phyloP scores from a whole-genome alignment of 2,113 vertebrate species.

The Circaetus cinerascens region DNA sequence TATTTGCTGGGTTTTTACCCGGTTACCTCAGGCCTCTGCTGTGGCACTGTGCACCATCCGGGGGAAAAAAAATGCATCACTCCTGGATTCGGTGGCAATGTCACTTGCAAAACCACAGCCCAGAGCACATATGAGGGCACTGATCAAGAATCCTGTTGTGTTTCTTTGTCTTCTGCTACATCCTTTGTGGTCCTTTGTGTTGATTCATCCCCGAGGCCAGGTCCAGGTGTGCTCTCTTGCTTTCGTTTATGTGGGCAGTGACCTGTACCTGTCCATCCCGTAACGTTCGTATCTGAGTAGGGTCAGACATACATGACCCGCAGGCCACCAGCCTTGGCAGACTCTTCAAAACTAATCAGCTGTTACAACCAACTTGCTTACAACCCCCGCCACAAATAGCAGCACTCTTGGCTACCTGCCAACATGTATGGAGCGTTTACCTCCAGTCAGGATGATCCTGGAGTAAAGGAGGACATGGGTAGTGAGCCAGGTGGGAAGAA shows the following conservation, averaged over 20 bases:
- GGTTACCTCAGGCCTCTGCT: neutral
- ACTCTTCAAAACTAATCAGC: neutral
- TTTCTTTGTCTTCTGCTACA: neutral
- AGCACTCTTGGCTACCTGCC: neutral
- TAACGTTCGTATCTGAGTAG: accelerated
- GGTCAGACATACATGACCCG: neutral
- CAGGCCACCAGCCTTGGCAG: neutral
- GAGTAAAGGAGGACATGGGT: neutral
- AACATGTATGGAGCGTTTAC: neutral
- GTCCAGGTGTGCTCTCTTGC: neutral
- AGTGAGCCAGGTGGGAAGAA: neutral
- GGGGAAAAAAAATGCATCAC: neutral
- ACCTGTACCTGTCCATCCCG: neutral
- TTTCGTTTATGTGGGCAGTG: neutral
- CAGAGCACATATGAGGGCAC: neutral
- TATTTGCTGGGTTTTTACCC: neutral
- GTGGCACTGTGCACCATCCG: neutral
- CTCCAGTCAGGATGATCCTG: neutral
- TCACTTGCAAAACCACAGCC: neutral
- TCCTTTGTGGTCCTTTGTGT: neutral
- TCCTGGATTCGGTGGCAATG: neutral
- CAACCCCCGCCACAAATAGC: neutral
- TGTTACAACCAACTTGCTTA: neutral
- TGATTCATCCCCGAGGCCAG: neutral
- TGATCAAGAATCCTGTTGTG: neutral